Percentiles rank a stretch among this genome's conserved stretches.
These are phyloP conservation scores for Thinocorus orbignyianus DNA, from an alignment of 2,113 vertebrate genomes.

Conservation along the genomic window DNA sequence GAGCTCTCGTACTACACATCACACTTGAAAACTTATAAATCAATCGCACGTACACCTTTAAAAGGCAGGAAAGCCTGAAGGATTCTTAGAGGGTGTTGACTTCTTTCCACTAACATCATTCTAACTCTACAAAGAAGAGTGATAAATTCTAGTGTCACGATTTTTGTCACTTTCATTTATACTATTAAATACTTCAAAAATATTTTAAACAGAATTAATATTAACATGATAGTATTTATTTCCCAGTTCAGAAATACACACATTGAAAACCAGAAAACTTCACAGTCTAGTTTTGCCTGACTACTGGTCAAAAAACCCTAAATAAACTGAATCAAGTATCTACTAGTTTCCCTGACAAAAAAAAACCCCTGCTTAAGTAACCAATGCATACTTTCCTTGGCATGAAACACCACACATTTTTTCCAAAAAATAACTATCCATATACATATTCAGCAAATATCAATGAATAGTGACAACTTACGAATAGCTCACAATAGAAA, in stretches of 20 bases:
- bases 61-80: constrained; percentile 16
- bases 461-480: not conserved
- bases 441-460: not conserved
- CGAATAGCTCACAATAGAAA: not conserved
- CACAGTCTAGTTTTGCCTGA: not conserved
- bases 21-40: constrained; percentile 32
- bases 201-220: not conserved
- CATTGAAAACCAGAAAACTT: not conserved
- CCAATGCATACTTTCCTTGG: not conserved
- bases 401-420: not conserved
- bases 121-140: constrained; percentile 32
- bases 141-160: constrained; percentile 19
- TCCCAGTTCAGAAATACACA: not conserved
- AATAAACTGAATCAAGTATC: not conserved
- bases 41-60: not conserved
- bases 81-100: constrained; percentile 45
- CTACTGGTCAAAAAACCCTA: not conserved
- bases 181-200: not conserved
- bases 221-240: not conserved
- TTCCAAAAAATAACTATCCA: not conserved
- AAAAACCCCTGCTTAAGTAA: not conserved
- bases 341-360: not conserved
- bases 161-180: not conserved
- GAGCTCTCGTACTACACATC: constrained; percentile 21
- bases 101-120: constrained; percentile 47